phyloP scores from a whole-genome alignment of 2,113 vertebrate genomes.

The Oreotrochilus melanogaster region DNA sequence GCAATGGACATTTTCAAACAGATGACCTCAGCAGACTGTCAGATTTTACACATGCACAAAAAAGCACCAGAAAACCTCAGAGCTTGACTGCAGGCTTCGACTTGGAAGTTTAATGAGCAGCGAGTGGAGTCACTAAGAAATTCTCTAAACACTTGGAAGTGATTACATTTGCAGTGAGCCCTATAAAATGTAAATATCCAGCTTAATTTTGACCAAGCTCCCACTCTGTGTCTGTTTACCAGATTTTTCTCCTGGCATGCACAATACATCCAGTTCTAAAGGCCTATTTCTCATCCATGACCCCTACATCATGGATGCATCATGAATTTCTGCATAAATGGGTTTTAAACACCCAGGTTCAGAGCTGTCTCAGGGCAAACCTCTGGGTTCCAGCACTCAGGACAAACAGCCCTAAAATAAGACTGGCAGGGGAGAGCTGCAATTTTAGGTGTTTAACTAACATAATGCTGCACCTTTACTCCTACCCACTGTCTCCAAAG shows the following conservation, averaged over 20 bases:
- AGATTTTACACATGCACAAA: not conserved
- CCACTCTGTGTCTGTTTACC: not conserved
- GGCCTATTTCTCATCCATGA: not conserved
- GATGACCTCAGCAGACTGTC: not conserved
- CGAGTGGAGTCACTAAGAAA: not conserved
- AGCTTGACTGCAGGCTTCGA: not conserved
- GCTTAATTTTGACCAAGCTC: not conserved
- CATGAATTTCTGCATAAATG: not conserved
- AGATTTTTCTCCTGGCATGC: not conserved
- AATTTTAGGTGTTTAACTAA: not conserved
- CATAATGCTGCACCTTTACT: rapidly evolving
- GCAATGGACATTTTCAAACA: not conserved
- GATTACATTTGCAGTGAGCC: not conserved
- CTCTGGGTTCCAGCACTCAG: not conserved
- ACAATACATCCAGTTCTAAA: not conserved
- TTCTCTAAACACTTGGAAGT: not conserved
- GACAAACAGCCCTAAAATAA: not conserved
- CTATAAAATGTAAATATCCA: not conserved
- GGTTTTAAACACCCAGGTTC: not conserved
- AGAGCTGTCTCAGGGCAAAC: not conserved
- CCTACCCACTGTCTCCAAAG: not conserved
- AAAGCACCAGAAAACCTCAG: not conserved
- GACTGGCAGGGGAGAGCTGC: rapidly evolving
- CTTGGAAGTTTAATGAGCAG: not conserved
- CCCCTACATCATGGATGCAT: not conserved